Conservation (phyloP, 2,888 invertebrate genomes). For the Formica aserva region DNA sequence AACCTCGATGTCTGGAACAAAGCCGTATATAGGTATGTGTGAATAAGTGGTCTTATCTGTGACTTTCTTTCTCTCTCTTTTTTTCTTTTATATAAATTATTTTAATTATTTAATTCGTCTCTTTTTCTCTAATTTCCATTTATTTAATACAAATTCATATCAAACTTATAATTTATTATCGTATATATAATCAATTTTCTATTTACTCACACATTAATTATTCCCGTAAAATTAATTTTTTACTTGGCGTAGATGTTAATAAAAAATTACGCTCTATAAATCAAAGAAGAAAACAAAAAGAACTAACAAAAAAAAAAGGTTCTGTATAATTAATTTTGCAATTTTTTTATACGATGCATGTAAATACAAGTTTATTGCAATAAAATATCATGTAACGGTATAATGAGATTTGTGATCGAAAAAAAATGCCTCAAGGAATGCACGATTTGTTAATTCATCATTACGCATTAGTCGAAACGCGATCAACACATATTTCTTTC, state of each 20-base stretch:
- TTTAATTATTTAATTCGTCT: not conserved
- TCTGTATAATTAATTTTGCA: not conserved
- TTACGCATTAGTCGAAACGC: not conserved
- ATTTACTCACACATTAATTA: not conserved
- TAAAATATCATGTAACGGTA: not conserved
- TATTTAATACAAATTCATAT: not conserved
- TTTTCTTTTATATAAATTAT: not conserved
- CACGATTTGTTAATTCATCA: not conserved
- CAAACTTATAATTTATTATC: not conserved
- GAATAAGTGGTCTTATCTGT: not conserved
- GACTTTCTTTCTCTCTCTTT: not conserved
- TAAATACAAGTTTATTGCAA: too few species aligned
- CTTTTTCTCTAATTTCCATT: not conserved
- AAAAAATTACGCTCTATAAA: not conserved
- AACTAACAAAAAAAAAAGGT: not conserved
- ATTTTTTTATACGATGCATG: not conserved
- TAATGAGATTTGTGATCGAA: not conserved
- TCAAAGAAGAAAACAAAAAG: not conserved
- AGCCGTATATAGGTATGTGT: constrained; percentile 90
- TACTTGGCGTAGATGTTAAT: not conserved
- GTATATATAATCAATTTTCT: not conserved
- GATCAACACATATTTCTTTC: constrained; percentile 17
- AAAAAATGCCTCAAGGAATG: not conserved
- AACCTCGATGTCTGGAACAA: constrained; percentile 94
- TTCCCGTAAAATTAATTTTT: not conserved